Conservation (phyloP, 2,888 invertebrate species). For the Stenodera caucasica region DNA sequence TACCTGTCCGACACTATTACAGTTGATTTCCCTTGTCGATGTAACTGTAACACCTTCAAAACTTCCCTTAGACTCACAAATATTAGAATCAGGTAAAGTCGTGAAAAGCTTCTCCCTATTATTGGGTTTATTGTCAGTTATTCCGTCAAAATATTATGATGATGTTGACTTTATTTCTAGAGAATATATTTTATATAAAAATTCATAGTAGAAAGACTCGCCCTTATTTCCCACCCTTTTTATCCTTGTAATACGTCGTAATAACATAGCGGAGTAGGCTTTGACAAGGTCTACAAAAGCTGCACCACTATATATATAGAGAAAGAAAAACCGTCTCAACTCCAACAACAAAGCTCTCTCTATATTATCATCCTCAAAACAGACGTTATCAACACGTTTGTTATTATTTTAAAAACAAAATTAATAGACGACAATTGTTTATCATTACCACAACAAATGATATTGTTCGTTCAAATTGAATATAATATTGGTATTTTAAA, state of each 20-base stretch:
- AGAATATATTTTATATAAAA: conserved; percentile 12
- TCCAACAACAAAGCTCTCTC: conserved; percentile 16
- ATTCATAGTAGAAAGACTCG: background rate
- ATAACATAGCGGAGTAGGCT: conserved; percentile 24
- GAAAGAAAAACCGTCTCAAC: conserved; percentile 15
- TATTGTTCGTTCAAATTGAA: too few species aligned
- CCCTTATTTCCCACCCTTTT: conserved; percentile 24
- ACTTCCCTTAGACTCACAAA: conserved; percentile 23
- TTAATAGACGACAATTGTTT: conserved; percentile 20
- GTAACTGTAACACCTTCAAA: conserved; percentile 30
- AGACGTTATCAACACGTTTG: conserved; percentile 9
- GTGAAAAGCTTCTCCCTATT: conserved; percentile 16
- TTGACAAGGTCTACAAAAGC: conserved; percentile 27
- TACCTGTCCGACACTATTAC: conserved; percentile 42
- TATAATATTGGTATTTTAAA: too few species aligned
- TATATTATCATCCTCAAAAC: background rate
- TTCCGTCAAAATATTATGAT: too few species aligned
- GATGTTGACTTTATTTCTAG: too few species aligned
- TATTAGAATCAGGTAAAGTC: conserved; percentile 10
- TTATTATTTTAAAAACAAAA: conserved; percentile 21
- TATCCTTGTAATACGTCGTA: conserved; percentile 27
- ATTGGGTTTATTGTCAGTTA: background rate
- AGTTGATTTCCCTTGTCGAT: conserved; percentile 44
- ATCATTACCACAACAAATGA: background rate
- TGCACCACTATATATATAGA: conserved; percentile 24